phyloP scores from a whole-genome alignment of 2,113 vertebrate species.

The Periophthalmus modestus region DNA sequence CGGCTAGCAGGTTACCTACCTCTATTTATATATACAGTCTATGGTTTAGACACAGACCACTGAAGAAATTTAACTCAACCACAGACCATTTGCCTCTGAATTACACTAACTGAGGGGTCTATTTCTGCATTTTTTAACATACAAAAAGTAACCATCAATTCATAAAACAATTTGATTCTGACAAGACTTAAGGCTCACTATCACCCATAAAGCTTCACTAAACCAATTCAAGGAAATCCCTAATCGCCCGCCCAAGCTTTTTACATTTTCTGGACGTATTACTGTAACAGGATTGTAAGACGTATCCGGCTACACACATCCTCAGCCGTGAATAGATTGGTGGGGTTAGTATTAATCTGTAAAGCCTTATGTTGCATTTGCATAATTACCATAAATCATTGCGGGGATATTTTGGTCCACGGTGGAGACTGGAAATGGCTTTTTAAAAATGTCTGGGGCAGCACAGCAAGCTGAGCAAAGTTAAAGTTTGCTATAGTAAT shows the following conservation, averaged over 20 bases:
- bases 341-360: constrained; percentile 64
- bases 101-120: background rate
- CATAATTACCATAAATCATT: constrained; percentile 74
- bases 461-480: constrained; percentile 14
- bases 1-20: no score
- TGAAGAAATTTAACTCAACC: no score
- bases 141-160: background rate
- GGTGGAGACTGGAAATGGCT: constrained; percentile 25
- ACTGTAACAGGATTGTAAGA: constrained; percentile 64
- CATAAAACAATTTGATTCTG: constrained; percentile 19
- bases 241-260: constrained; percentile 55
- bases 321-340: constrained; percentile 42
- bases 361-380: constrained; percentile 67
- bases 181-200: constrained; percentile 38
- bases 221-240: constrained; percentile 59
- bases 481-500: constrained; percentile 6
- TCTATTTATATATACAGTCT: no score
- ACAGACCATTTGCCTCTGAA: no score
- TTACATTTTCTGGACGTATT: constrained; percentile 43
- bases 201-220: constrained; percentile 40
- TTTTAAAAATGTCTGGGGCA: constrained; percentile 24
- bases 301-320: constrained; percentile 41
- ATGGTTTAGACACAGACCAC: no score
- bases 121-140: background rate
- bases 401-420: constrained; percentile 46